Conservation (phyloP, 2,113 vertebrate species). For the Manacus vitellinus region DNA sequence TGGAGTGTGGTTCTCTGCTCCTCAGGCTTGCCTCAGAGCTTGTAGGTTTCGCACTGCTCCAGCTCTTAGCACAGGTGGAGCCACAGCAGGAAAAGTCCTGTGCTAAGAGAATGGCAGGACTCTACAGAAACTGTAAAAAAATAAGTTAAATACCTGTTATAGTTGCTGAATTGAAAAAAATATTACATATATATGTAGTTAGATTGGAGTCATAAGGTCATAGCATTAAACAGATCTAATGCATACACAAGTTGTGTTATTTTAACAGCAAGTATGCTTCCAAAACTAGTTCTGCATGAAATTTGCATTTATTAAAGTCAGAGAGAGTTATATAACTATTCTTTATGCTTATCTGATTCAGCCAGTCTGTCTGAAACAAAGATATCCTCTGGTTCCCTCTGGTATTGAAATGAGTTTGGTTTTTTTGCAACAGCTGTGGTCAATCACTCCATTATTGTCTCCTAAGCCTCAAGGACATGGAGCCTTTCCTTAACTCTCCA, state of each 20-base stretch:
- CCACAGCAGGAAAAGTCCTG: not conserved
- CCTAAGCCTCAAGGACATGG: not conserved
- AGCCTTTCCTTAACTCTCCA: not conserved
- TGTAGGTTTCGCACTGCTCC: too few species aligned
- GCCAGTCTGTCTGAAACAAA: not conserved
- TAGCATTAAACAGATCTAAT: not conserved
- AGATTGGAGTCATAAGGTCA: not conserved
- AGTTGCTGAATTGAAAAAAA: not conserved
- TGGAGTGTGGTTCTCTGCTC: not conserved
- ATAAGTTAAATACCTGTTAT: not conserved
- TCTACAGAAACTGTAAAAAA: not conserved
- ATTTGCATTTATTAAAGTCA: not conserved
- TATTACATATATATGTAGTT: not conserved
- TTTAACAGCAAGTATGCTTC: not conserved
- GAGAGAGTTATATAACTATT: not conserved
- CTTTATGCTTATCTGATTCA: not conserved
- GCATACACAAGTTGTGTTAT: not conserved
- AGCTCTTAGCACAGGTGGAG: not conserved
- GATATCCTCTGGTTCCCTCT: not conserved
- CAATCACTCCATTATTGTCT: not conserved
- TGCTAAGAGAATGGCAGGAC: not conserved
- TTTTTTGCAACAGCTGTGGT: not conserved
- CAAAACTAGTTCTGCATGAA: not conserved
- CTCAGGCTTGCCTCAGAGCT: too few species aligned
- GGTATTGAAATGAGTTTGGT: not conserved